A percentile compares a stretch with the other conserved stretches of the same genome.
These are phyloP conservation scores for Scomberomorus guttatus DNA, from an alignment of 2,797 vertebrate genomes.

Conservation along the genomic window DNA sequence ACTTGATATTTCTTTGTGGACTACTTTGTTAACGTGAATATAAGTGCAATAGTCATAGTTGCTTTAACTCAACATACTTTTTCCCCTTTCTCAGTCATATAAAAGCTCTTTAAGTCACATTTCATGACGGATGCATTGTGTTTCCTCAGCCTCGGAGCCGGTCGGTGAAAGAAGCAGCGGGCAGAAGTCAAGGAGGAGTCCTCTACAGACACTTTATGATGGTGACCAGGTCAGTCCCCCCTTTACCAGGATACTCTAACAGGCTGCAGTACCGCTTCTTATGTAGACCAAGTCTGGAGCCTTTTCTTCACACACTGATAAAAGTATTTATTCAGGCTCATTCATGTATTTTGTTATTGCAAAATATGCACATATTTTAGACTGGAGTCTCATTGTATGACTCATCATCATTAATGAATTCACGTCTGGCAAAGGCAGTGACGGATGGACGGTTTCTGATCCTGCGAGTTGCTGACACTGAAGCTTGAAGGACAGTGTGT, in stretches of 20 bases:
- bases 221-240: constrained; percentile 89
- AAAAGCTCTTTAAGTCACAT: background rate
- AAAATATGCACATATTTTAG: background rate
- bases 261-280: background rate
- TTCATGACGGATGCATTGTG: constrained; percentile 27
- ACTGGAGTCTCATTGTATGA: background rate
- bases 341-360: background rate
- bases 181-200: constrained; percentile 88
- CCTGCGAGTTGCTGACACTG: background rate
- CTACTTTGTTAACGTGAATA: background rate
- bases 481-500: background rate
- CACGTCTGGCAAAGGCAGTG: background rate
- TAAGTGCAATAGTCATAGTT: too few species aligned
- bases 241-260: too few species aligned
- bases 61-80: background rate
- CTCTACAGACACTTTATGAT: constrained; percentile 90
- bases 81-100: background rate
- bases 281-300: background rate
- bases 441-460: background rate
- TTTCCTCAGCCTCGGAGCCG: constrained; percentile 77
- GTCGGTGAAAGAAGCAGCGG: constrained; percentile 74
- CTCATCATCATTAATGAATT: background rate
- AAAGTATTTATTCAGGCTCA: background rate
- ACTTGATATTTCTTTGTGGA: background rate
- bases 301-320: background rate